Evolutionary conservation across 2,888 invertebrate species (phyloP).

Genomic region (Seira ritae): DNA sequence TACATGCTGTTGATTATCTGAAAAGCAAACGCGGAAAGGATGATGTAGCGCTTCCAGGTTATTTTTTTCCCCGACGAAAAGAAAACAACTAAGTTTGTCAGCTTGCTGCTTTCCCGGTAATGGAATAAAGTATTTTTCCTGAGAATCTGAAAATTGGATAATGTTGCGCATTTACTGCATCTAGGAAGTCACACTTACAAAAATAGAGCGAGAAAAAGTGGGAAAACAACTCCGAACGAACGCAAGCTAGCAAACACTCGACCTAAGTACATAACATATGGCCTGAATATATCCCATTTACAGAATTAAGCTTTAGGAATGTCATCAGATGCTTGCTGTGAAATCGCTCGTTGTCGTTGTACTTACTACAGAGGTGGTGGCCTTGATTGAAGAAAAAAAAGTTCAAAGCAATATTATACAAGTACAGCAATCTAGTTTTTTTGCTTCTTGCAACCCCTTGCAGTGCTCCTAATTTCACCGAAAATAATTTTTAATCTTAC

Average conservation of each 20-base stretch:
- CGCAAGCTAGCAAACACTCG: too few relatives aligned
- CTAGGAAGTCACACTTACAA: not conserved
- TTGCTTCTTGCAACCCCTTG: not conserved
- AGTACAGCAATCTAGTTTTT: too few relatives aligned
- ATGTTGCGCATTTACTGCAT: not conserved
- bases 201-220: too few relatives aligned
- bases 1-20: not conserved
- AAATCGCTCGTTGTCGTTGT: too few relatives aligned
- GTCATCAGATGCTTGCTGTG: too few relatives aligned
- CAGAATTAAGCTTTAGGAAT: too few relatives aligned
- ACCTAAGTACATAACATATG: too few relatives aligned
- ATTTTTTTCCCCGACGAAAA: not conserved
- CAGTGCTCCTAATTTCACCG: not conserved
- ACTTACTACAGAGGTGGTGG: too few relatives aligned
- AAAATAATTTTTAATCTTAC: constrained; percentile 9
- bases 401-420: too few relatives aligned
- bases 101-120: constrained; percentile 24
- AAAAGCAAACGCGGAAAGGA: not conserved
- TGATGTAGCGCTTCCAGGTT: constrained; percentile 16
- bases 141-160: constrained; percentile 14
- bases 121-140: constrained; percentile 42
- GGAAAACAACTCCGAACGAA: too few relatives aligned
- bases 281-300: too few relatives aligned
- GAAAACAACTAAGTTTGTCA: constrained; percentile 39
- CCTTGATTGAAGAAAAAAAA: too few relatives aligned